Conservation (phyloP, 2,888 invertebrate species). For the Cataglyphis livida region DNA sequence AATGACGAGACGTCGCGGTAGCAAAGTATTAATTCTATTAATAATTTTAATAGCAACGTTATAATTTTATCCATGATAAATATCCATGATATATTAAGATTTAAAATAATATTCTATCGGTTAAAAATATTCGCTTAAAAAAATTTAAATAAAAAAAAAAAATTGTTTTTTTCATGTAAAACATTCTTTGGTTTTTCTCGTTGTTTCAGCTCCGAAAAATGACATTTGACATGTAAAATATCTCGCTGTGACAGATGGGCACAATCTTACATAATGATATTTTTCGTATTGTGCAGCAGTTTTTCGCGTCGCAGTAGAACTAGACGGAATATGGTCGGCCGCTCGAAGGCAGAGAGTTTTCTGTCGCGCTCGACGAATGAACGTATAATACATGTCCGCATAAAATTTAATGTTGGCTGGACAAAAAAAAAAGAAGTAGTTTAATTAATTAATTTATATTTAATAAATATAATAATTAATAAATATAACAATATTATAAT, state of each 20-base stretch:
- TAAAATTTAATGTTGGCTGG: not conserved
- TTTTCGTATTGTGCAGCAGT: conserved; percentile 57
- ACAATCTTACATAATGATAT: conserved; percentile 45
- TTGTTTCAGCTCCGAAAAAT: not conserved
- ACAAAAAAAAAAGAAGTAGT: not conserved
- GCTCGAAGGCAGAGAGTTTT: not conserved
- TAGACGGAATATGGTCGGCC: not conserved
- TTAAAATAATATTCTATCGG: not conserved
- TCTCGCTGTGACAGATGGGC: conserved; percentile 13
- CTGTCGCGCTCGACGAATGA: not conserved
- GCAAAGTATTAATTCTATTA: not conserved
- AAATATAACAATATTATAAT: too few relatives aligned
- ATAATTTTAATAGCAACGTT: not conserved
- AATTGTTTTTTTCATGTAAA: not conserved
- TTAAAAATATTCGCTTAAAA: not conserved
- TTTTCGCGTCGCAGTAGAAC: conserved; percentile 51
- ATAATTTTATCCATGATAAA: not conserved
- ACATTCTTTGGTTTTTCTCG: not conserved
- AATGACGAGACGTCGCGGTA: not conserved
- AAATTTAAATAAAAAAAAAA: not conserved
- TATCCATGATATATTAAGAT: not conserved
- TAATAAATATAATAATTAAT: not conserved
- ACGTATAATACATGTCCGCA: not conserved
- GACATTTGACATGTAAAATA: not conserved
- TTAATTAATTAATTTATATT: not conserved